phyloP scores from a whole-genome alignment of 2,888 invertebrate genomes.

The Andrena hattorfiana region DNA sequence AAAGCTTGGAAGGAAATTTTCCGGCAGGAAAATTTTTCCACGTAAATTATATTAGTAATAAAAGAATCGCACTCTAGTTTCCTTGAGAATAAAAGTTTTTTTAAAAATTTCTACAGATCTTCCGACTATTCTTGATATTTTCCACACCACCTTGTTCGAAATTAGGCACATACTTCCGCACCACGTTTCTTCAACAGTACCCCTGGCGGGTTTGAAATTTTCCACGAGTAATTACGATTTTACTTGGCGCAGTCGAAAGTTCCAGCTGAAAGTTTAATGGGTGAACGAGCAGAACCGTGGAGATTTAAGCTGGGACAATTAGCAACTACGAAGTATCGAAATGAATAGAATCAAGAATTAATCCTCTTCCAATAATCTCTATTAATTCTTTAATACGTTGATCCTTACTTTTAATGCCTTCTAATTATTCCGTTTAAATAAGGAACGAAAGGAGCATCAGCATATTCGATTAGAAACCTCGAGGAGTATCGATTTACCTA shows the following conservation, averaged over 20 bases:
- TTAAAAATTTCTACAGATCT: neutral
- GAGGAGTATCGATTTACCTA: neutral
- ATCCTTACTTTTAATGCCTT: neutral
- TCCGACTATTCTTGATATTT: too few relatives aligned
- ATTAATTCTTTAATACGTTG: slow-evolving; percentile 4
- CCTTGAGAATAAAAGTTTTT: neutral
- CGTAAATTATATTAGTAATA: too few relatives aligned
- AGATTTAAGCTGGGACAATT: slow-evolving; percentile 40
- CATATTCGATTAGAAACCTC: neutral
- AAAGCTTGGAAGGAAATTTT: too few relatives aligned
- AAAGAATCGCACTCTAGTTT: too few relatives aligned
- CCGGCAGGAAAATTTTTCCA: too few relatives aligned
- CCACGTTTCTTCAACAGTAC: neutral
- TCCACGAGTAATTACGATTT: slow-evolving; percentile 37
- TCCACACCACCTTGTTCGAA: neutral
- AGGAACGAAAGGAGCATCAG: neutral
- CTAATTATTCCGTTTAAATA: neutral
- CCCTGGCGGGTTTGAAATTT: slow-evolving; percentile 20
- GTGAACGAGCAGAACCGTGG: neutral
- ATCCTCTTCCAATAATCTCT: neutral
- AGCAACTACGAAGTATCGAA: slow-evolving; percentile 23
- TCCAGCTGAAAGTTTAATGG: slow-evolving; percentile 38
- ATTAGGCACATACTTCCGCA: neutral
- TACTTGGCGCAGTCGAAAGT: slow-evolving; percentile 20
- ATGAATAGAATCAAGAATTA: slow-evolving; percentile 20